Conservation (phyloP, 2,113 vertebrate genomes). For the Bos indicus region DNA sequence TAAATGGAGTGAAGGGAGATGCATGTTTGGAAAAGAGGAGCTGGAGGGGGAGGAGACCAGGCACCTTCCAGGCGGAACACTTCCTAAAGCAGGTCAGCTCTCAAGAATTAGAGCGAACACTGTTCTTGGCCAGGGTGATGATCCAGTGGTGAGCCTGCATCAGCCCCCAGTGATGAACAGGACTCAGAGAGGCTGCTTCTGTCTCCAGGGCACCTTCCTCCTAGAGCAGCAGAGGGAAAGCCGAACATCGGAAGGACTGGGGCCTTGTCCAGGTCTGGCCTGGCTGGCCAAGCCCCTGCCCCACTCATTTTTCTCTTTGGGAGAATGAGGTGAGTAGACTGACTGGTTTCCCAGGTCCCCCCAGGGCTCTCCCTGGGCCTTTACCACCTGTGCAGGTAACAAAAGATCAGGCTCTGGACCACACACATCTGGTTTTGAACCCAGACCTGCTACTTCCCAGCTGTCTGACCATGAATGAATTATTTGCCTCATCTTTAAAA, state of each 20-base stretch:
- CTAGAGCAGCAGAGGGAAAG: not conserved
- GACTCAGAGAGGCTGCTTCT: not conserved
- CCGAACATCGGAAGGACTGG: fast-evolving
- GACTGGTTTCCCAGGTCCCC: no score
- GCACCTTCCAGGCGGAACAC: not conserved
- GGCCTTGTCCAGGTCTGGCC: not conserved
- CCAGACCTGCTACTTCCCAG: not conserved
- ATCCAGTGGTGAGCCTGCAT: not conserved
- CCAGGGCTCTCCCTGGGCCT: not conserved
- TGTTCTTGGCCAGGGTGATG: not conserved
- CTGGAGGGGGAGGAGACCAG: not conserved
- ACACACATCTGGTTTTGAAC: not conserved
- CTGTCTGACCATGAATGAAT: not conserved
- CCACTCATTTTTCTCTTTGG: not conserved
- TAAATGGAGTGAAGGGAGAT: not conserved
- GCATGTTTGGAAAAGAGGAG: not conserved
- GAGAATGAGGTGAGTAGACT: not conserved
- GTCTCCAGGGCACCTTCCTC: not conserved
- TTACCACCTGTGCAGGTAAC: not conserved
- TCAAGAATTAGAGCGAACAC: not conserved
- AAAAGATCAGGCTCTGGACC: not conserved
- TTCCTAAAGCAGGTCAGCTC: slow-evolving; percentile 14
- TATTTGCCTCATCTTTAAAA: not conserved
- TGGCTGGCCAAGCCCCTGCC: not conserved
- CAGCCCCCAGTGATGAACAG: not conserved